phyloP scores from a whole-genome alignment of 1,140 invertebrate species.

The silkworm (Bombyx mori) region ASM3026992v2 NC_085129.1:9980501-9981000 shows the following conservation, averaged over 20 bases:
- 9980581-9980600: constrained; percentile 19
- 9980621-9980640: constrained; percentile 39
- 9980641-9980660: constrained; percentile 28
- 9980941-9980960: too few relatives aligned
- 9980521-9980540: constrained; percentile 30
- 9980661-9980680: constrained; percentile 33
- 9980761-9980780: constrained; percentile 23
- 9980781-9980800: constrained; percentile 36
- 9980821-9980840: constrained; percentile 28
- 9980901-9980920: constrained; percentile 21
- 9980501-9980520: constrained; percentile 28
- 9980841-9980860: constrained; percentile 30
- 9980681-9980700: constrained; percentile 27
- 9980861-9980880: constrained; percentile 34
- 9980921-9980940: not conserved
- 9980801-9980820: constrained; percentile 27
- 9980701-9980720: constrained; percentile 40
- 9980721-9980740: constrained; percentile 29
- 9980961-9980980: too few relatives aligned
- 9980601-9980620: constrained; percentile 5
- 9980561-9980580: constrained; percentile 10
- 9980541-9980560: constrained; percentile 11
- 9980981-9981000: too few relatives aligned
- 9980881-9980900: constrained; percentile 22
- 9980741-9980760: constrained; percentile 43